Evolutionary conservation across 2,797 vertebrate genomes (phyloP).

Genomic region (Acipenser oxyrinchus): DNA sequence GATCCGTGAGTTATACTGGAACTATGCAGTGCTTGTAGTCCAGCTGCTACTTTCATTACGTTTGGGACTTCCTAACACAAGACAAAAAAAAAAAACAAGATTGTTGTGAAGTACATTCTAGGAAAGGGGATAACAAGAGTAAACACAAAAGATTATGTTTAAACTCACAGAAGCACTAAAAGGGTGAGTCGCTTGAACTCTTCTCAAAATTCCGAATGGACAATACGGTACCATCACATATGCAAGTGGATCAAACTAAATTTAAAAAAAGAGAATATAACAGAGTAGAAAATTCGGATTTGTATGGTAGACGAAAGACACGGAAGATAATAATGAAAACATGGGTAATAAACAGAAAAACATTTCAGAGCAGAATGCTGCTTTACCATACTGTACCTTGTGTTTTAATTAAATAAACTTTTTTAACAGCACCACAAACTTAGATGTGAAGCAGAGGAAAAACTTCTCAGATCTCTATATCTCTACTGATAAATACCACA

Average conservation of each 20-base stretch:
- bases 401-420: no score
- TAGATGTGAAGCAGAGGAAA: no score
- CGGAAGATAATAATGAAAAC: no score
- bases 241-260: slow-evolving; percentile 63
- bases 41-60: slow-evolving; percentile 65
- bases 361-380: no score
- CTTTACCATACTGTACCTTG: no score
- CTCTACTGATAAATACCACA: no score
- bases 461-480: no score
- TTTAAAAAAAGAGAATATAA: slow-evolving; percentile 6
- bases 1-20: slow-evolving; percentile 58
- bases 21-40: slow-evolving; percentile 55
- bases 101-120: neutral
- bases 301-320: no score
- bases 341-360: no score
- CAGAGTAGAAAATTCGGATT: neutral
- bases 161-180: slow-evolving; percentile 57
- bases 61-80: slow-evolving; percentile 51
- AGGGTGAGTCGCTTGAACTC: slow-evolving; percentile 51
- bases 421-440: no score
- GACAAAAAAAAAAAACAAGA: neutral
- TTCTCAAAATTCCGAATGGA: slow-evolving; percentile 47
- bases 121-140: neutral
- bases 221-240: slow-evolving; percentile 70
- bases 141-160: neutral